phyloP scores from a whole-genome alignment of 2,888 invertebrate genomes.

The Onthophagus sagittarius region DNA sequence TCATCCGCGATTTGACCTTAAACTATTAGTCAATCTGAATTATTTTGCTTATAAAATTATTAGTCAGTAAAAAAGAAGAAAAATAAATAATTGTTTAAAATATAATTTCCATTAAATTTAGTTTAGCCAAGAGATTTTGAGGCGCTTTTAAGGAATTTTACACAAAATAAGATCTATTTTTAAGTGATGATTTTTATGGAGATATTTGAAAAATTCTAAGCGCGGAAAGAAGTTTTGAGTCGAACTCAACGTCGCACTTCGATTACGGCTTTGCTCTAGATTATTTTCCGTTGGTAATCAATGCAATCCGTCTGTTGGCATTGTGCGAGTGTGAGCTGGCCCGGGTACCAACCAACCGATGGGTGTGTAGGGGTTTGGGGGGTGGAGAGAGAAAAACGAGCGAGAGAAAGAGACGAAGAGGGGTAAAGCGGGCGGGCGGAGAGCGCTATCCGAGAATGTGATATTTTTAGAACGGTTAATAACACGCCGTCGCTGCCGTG shows the following conservation, averaged over 20 bases:
- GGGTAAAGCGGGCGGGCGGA: conserved; percentile 15
- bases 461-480: conserved; percentile 47
- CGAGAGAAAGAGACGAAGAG: conserved; percentile 8
- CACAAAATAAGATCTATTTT: too few relatives aligned
- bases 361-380: conserved; percentile 14
- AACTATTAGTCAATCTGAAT: neutral
- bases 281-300: conserved; percentile 33
- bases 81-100: too few relatives aligned
- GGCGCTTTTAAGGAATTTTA: too few relatives aligned
- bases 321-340: neutral
- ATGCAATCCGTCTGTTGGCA: conserved; percentile 30
- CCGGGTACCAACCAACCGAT: too few relatives aligned
- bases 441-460: conserved; percentile 22
- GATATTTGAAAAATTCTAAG: neutral
- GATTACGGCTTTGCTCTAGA: neutral
- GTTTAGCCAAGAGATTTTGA: too few relatives aligned
- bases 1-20: neutral
- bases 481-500: conserved; percentile 32
- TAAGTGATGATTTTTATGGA: too few relatives aligned
- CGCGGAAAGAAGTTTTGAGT: neutral
- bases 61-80: too few relatives aligned
- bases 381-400: conserved; percentile 9
- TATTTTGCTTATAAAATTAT: neutral
- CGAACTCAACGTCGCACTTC: too few relatives aligned
- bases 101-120: too few relatives aligned